A percentile compares a stretch with the other conserved stretches of the same genome.
These are phyloP conservation scores for Pseudorhombus dupliciocellatus DNA, from an alignment of 2,113 vertebrate genomes.

Conservation along the genomic window DNA sequence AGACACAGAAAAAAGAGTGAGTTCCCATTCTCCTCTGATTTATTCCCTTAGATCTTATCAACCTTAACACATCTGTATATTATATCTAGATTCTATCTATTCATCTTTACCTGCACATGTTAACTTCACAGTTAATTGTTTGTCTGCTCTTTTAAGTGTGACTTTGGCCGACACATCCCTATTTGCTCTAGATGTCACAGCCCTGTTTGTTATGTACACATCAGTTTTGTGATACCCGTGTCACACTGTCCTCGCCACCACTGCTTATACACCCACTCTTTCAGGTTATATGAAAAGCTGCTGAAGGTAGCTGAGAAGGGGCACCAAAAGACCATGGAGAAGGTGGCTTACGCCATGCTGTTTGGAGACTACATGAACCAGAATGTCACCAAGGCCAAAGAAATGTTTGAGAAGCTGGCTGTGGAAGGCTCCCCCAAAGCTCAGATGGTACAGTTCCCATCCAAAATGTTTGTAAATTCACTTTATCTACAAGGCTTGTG, in stretches of 20 bases:
- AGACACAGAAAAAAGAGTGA: slow-evolving; percentile 92
- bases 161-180: slow-evolving; percentile 28
- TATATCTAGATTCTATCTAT: not conserved
- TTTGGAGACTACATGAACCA: slow-evolving; percentile 95
- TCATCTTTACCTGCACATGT: not conserved
- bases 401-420: slow-evolving; percentile 92
- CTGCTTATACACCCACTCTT: not conserved
- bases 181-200: slow-evolving; percentile 23
- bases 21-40: slow-evolving; percentile 42
- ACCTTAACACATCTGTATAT: not conserved
- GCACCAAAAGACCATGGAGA: slow-evolving; percentile 94
- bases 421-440: slow-evolving; percentile 94
- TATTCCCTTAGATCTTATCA: not conserved
- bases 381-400: slow-evolving; percentile 88
- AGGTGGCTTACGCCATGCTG: slow-evolving; percentile 92
- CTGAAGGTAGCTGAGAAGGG: slow-evolving; percentile 89
- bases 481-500: too few relatives aligned
- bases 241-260: not conserved
- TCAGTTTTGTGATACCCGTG: not conserved
- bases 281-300: slow-evolving; percentile 91
- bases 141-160: not conserved
- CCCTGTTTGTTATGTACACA: slow-evolving; percentile 20
- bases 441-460: slow-evolving; percentile 84
- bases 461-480: not conserved
- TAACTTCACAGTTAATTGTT: not conserved